Conservation (phyloP, 2,113 vertebrate genomes). For the Odocoileus hemionus region DNA sequence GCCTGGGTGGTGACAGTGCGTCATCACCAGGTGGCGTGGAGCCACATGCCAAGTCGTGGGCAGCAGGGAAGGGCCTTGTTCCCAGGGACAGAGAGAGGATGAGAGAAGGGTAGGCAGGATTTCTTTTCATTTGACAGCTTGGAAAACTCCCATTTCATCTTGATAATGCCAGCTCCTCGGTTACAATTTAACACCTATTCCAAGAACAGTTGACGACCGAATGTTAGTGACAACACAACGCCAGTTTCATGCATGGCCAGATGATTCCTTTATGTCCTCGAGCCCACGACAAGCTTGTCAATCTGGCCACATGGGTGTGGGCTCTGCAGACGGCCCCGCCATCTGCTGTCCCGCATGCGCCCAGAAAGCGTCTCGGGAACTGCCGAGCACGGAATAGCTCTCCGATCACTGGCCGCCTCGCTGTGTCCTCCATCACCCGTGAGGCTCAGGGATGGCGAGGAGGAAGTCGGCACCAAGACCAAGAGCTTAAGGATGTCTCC, state of each 20-base stretch:
- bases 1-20: not conserved
- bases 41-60: slow-evolving; percentile 9
- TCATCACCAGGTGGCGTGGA: not conserved
- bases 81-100: not conserved
- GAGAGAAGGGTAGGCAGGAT: slow-evolving; percentile 48
- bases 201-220: slow-evolving; percentile 38
- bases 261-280: slow-evolving; percentile 68
- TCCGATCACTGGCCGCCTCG: slow-evolving; percentile 57
- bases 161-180: slow-evolving; percentile 54
- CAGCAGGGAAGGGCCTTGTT: slow-evolving; percentile 3
- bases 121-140: slow-evolving; percentile 64
- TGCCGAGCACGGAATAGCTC: slow-evolving; percentile 26
- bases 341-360: slow-evolving; percentile 69
- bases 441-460: not conserved
- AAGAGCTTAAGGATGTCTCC: slow-evolving; percentile 4
- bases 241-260: slow-evolving; percentile 39
- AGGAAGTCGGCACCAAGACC: not conserved
- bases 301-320: slow-evolving; percentile 28
- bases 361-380: slow-evolving; percentile 66
- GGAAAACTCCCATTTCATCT: slow-evolving; percentile 64
- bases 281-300: slow-evolving; percentile 62
- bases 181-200: slow-evolving; percentile 66
- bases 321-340: slow-evolving; percentile 40
- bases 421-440: not conserved
- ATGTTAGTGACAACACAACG: slow-evolving; percentile 26